Evolutionary conservation across 2,113 vertebrate genomes (phyloP).

Genomic region (Alligator sinensis): DNA sequence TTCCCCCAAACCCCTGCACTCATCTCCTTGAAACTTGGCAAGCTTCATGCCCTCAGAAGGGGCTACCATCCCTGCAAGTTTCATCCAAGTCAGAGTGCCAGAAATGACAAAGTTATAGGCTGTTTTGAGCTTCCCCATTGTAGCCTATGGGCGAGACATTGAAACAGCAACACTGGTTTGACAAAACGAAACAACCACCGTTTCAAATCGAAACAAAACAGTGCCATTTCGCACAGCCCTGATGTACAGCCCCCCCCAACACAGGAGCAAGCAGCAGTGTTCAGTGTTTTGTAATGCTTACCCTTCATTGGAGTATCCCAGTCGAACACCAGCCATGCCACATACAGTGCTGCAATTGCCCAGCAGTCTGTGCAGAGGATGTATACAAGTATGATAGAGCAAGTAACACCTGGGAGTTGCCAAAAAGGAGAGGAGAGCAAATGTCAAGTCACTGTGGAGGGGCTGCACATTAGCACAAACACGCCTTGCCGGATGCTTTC

Average conservation of each 20-base stretch:
- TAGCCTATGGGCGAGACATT: too few relatives aligned
- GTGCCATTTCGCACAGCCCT: too few relatives aligned
- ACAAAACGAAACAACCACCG: too few relatives aligned
- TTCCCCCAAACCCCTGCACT: too few relatives aligned
- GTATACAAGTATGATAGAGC: slow-evolving; percentile 89
- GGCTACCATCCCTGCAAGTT: too few relatives aligned
- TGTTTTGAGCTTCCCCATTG: too few relatives aligned
- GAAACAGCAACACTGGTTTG: too few relatives aligned
- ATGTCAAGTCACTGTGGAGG: not conserved
- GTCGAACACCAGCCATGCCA: slow-evolving; percentile 94
- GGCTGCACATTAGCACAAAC: not conserved
- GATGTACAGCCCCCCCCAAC: not conserved
- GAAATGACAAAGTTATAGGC: too few relatives aligned
- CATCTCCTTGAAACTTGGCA: too few relatives aligned
- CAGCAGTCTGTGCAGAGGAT: slow-evolving; percentile 96
- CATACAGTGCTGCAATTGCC: slow-evolving; percentile 90
- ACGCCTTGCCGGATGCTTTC: slow-evolving; percentile 13
- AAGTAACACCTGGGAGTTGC: slow-evolving; percentile 80
- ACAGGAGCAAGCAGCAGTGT: not conserved
- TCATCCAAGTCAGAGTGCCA: too few relatives aligned
- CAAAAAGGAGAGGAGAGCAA: slow-evolving; percentile 12
- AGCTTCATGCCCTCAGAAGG: too few relatives aligned
- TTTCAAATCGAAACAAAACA: too few relatives aligned
- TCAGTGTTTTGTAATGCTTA: slow-evolving; percentile 1
- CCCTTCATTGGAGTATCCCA: slow-evolving; percentile 98